A percentile compares a stretch with the other conserved stretches of the same genome.
These are phyloP conservation scores for Noctuana brunneofusca DNA, from an alignment of 2,888 invertebrate species.

Conservation along the genomic window DNA sequence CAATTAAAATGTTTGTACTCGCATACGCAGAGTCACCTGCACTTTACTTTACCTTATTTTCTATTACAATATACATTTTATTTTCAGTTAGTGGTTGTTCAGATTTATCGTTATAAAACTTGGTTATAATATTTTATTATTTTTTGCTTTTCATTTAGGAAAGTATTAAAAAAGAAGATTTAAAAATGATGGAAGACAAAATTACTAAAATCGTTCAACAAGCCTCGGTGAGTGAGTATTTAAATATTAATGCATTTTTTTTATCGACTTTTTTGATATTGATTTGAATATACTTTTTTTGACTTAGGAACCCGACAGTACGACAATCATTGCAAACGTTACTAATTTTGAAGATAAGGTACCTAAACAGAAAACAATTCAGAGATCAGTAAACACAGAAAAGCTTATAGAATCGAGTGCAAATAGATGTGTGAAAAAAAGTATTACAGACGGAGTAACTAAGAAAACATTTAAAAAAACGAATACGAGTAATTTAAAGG, in stretches of 20 bases:
- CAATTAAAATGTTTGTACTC: too few species aligned
- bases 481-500: background rate
- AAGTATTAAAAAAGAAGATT: constrained; percentile 60
- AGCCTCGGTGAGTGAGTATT: constrained; percentile 53
- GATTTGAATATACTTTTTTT: constrained; percentile 7
- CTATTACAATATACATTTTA: background rate
- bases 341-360: constrained; percentile 17
- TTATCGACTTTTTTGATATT: background rate
- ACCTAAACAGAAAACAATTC: constrained; percentile 25
- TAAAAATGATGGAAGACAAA: constrained; percentile 63
- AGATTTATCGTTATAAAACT: too few species aligned
- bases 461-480: constrained; percentile 14
- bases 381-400: constrained; percentile 32
- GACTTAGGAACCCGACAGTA: constrained; percentile 30
- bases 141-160: constrained; percentile 48
- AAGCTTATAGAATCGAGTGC: constrained; percentile 5
- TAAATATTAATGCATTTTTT: background rate
- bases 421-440: constrained; percentile 18
- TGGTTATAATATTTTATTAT: too few species aligned
- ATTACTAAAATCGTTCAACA: constrained; percentile 56
- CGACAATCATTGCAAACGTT: constrained; percentile 24
- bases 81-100: too few species aligned
- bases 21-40: background rate
- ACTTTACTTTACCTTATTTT: background rate
- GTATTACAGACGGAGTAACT: background rate